These are phyloP conservation scores for Lathamus discolor DNA, from an alignment of 2,113 vertebrate genomes.

Conservation along the genomic window DNA sequence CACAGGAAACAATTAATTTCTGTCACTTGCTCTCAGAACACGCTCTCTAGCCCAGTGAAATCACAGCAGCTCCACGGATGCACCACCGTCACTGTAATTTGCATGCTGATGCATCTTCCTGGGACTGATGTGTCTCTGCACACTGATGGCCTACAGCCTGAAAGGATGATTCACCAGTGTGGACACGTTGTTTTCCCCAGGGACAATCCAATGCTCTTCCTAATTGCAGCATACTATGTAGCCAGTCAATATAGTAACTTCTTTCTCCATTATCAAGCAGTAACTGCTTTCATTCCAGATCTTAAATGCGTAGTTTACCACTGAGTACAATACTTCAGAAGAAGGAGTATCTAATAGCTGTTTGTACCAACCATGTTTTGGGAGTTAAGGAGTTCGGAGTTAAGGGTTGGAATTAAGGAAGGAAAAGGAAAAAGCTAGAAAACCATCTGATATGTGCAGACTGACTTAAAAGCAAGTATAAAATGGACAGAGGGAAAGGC, in stretches of 20 bases:
- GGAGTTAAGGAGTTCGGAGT: background rate
- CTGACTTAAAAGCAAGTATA: background rate
- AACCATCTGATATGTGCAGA: background rate
- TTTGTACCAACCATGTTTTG: background rate
- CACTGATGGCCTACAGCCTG: background rate
- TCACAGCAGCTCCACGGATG: background rate
- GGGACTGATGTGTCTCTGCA: background rate
- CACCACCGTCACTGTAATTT: background rate
- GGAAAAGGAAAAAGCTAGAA: background rate
- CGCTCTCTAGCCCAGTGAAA: background rate
- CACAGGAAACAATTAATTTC: background rate
- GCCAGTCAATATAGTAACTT: background rate
- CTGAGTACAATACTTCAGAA: background rate
- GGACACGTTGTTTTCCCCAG: background rate
- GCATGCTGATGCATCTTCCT: background rate
- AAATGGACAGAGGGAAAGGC: background rate
- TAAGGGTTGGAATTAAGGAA: background rate
- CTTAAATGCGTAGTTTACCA: background rate
- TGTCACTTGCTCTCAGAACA: background rate
- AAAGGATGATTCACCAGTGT: background rate
- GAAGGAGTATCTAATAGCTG: background rate
- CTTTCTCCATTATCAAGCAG: background rate
- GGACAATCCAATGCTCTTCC: background rate
- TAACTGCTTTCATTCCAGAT: background rate
- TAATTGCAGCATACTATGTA: background rate